Conservation (phyloP, 1,140 invertebrate genomes). For the Hyphantria cunea region DNA sequence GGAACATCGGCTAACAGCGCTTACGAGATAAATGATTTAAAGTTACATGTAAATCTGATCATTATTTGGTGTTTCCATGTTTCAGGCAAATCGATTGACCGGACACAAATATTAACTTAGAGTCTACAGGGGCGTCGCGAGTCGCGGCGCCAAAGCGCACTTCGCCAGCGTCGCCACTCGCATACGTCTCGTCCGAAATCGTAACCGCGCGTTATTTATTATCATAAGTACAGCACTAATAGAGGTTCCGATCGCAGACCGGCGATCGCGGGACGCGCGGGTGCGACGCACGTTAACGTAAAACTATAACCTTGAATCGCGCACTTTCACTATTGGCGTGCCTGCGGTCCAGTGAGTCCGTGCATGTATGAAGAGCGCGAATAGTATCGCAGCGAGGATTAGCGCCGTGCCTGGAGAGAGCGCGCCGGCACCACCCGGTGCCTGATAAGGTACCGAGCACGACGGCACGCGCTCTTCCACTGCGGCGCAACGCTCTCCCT, state of each 20-base stretch:
- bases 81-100: constrained; percentile 62
- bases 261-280: constrained; percentile 62
- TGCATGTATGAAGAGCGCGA: constrained; percentile 47
- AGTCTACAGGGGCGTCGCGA: constrained; percentile 62
- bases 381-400: constrained; percentile 41
- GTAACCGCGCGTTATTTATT: constrained; percentile 73
- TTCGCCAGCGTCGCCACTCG: constrained; percentile 47
- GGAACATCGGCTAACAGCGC: constrained; percentile 65
- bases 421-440: constrained; percentile 59
- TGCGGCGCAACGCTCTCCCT: constrained; percentile 63
- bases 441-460: constrained; percentile 72
- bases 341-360: constrained; percentile 71
- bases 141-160: constrained; percentile 31
- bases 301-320: constrained; percentile 79
- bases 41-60: constrained; percentile 46
- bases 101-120: constrained; percentile 74
- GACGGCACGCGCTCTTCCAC: constrained; percentile 79
- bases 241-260: constrained; percentile 70
- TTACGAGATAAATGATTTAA: constrained; percentile 60
- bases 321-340: constrained; percentile 75
- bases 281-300: constrained; percentile 76
- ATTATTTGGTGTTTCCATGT: constrained; percentile 73
- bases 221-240: constrained; percentile 79
- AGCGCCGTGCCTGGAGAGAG: constrained; percentile 6
- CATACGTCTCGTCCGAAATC: constrained; percentile 52